phyloP scores from a whole-genome alignment of 2,113 vertebrate genomes.

The Brachirus orientalis region DNA sequence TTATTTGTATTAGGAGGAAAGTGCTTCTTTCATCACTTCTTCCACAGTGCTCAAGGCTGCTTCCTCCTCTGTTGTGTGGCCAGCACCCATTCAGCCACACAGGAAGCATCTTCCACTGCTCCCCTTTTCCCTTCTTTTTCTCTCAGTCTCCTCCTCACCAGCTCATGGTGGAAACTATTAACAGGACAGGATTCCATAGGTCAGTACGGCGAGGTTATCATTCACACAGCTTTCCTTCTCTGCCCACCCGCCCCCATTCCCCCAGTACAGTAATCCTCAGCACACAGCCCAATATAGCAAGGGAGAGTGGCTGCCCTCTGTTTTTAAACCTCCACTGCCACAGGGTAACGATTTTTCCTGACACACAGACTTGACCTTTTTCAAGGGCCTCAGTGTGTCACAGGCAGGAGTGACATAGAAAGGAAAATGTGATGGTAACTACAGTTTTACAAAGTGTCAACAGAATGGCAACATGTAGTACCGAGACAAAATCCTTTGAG shows the following conservation, averaged over 20 bases:
- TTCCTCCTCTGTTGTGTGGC: slow-evolving; percentile 64
- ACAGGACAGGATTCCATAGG: slow-evolving; percentile 69
- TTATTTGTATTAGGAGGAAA: slow-evolving; percentile 46
- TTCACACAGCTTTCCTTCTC: slow-evolving; percentile 62
- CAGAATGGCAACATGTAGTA: slow-evolving; percentile 28
- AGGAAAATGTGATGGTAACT: slow-evolving; percentile 76
- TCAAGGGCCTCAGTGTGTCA: slow-evolving; percentile 67
- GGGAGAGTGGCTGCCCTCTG: slow-evolving; percentile 64
- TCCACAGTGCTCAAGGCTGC: slow-evolving; percentile 68
- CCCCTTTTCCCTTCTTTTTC: slow-evolving; percentile 34
- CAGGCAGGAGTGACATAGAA: slow-evolving; percentile 64
- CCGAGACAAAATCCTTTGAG: slow-evolving; percentile 6
- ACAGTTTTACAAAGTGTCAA: slow-evolving; percentile 59
- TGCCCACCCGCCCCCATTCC: slow-evolving; percentile 11
- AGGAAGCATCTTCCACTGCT: slow-evolving; percentile 76
- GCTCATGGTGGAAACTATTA: slow-evolving; percentile 82
- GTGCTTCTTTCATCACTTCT: slow-evolving; percentile 67
- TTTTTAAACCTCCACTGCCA: slow-evolving; percentile 72
- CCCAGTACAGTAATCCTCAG: slow-evolving; percentile 61
- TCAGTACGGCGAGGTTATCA: slow-evolving; percentile 71
- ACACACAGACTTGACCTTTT: slow-evolving; percentile 76
- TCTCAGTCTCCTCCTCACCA: slow-evolving; percentile 49
- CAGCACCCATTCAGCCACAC: slow-evolving; percentile 70
- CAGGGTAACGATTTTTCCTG: slow-evolving; percentile 84
- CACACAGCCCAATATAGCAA: slow-evolving; percentile 72